These are phyloP conservation scores for Pollachius pollachius DNA, from an alignment of 2,113 vertebrate species.

Conservation along the genomic window DNA sequence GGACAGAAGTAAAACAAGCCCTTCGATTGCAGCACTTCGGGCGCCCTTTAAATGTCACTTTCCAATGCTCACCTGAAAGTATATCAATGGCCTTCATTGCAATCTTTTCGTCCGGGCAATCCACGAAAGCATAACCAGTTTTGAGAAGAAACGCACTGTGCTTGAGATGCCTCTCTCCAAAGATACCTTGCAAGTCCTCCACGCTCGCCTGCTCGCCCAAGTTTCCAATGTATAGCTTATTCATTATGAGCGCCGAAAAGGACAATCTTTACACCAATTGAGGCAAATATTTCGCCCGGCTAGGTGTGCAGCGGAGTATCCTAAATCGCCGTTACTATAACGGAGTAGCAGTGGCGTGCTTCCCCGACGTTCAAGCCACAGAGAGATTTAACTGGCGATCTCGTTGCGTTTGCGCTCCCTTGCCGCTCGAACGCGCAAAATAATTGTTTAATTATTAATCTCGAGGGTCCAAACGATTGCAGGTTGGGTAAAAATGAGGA, in stretches of 20 bases:
- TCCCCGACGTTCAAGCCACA: conserved; percentile 60
- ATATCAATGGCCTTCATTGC: conserved; percentile 98
- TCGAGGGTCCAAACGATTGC: conserved; percentile 71
- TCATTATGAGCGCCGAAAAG: conserved; percentile 76
- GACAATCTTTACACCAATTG: conserved; percentile 52
- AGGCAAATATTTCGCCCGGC: conserved; percentile 57
- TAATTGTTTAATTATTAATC: conserved; percentile 73
- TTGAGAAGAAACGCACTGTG: conserved; percentile 93
- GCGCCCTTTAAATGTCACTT: conserved; percentile 18
- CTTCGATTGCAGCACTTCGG: conserved; percentile 22
- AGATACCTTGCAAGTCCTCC: conserved; percentile 94
- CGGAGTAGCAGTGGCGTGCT: conserved; percentile 71
- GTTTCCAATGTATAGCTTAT: conserved; percentile 98
- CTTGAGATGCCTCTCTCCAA: conserved; percentile 95
- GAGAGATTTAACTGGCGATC: conserved; percentile 50
- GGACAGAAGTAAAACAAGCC: conserved; percentile 29
- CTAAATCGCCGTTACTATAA: conserved; percentile 62
- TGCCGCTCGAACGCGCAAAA: conserved; percentile 66
- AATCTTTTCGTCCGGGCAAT: conserved; percentile 95
- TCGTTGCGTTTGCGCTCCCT: conserved; percentile 64
- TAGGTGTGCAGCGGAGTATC: conserved; percentile 64
- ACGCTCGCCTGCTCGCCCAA: conserved; percentile 92
- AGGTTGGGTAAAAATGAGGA: conserved; percentile 67
- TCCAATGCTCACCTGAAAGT: conserved; percentile 88
- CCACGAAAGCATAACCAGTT: conserved; percentile 97